Base-by-base conservation (phyloP, 2,113 vertebrate species). In the Sylvilagus bachmani region DNA sequence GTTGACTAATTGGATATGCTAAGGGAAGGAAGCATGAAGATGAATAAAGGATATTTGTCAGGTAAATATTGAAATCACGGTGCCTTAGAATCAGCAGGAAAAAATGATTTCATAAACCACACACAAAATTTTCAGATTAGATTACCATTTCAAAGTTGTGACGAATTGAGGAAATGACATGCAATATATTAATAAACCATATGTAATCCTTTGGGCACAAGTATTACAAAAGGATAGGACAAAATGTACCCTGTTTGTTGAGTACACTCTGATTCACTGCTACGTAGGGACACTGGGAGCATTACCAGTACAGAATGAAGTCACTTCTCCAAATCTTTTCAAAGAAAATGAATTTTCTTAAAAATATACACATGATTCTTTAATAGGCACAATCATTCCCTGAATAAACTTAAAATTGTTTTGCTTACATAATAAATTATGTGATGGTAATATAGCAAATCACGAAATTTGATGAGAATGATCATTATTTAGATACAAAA, bases 131-230 rank as follows among this genome's bases (percentile, higher is more conserved):
- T 90, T 79, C 78, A 86, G 55, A 91, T 95, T 89, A 80, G 71
- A 86, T 91, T 94, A 93, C 88, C 10, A 86, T 93, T 92, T 89
- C 89, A 95, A 95, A 97, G 85, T 31, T 69, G 61, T 79, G 82
- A 33, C 25, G 38, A 89, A 95, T 74, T 66, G 31, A 94, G 67
- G 75, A 95, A 96, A 91, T 97, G 95, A 93, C 86, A 95, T 81
- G 73, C 12, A 77, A 93, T 93, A 44, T 93, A 95, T 95, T 96
- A 97, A 96, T 96, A 97, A 97, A 89, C 58, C 91, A 62, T 55
- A 61, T 79, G 81, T 95, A 91, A 96, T 92, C 85, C 85, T 92
- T 83, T 94, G 31, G 93, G 80, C 38, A 85, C 89, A 61, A 29
- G 61, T 36, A 93, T 88, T 85, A 78, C 86, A 89, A 94, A 95